Evolutionary conservation across 2,888 invertebrate species (phyloP), one percentile per base, ranked within the genome.

Genomic region (Cremastinae sp.): DNA sequence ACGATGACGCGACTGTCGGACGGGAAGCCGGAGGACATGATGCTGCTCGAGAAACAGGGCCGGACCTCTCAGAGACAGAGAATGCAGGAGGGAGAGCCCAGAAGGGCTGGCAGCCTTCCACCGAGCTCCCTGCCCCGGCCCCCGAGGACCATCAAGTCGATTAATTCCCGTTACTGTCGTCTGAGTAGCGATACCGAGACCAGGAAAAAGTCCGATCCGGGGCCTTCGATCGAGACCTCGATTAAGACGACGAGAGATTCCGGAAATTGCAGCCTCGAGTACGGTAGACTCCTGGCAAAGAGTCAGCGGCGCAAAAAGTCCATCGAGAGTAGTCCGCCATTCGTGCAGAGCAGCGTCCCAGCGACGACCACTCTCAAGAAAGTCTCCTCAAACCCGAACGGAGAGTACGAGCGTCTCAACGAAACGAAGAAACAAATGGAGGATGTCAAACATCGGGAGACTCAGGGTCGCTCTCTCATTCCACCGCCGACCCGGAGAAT

Each of bases 41-140:
- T 95, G 84, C 91, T 95, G 79, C 90, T 95, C 80, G 95, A 95
- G 90, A 93, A 95, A 78, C 95, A 95, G 85, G 95, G 95, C 0
- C 91, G 95, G 54, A 94, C 94, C 70, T 95, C 95, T 34, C 95
- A 95, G 88, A 93, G 94, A 84, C 95, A 95, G 79, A 91, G 95
- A 59, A 92, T 92, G 92, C 91, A 92, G 77, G 92, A 92, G 79
- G 88, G 89, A 4, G 89, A 82, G 64, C 82, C 69, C 18, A 77
- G 75, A 38, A 72, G 78, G 58, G 81, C 82, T 10, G 92, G 92
- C 14, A 93, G 93, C 86, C 91, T 94, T 72, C 94, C 94, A 20
- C 95, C 95, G 14, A 94, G 94, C 68, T 94, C 94, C 8, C 88
- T 95, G 79, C 95, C 95, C 0, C 91, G 95, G 34, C 95, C 95